Base-by-base conservation (phyloP, 2,888 invertebrate species). In the Diogma glabrata region DNA sequence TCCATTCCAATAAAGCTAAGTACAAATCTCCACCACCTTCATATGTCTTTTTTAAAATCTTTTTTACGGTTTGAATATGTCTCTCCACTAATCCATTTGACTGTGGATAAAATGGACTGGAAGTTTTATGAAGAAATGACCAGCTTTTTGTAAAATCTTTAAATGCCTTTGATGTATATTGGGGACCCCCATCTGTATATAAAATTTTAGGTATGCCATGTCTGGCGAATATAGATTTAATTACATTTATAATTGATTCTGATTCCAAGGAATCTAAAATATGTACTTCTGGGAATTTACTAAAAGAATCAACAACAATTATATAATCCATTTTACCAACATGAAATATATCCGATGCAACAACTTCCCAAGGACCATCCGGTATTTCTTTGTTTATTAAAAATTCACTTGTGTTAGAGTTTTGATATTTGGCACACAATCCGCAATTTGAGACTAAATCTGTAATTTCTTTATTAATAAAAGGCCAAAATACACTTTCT, bases 41-140 rank as follows among this genome's bases (percentile, higher is more conserved):
- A 7, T 17, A 16, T n/a, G 4, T 17, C 17, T 53, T 28, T 50
- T 28, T 50, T 40, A 33, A 33, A 12, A 26, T 53, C 50, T 12
- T 49, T 48, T 55, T 54, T 20, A 56, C 47, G 5, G 52, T 55
- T 36, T 55, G 52, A 28, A 56, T 50, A 22, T 54, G 52, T 36
- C 57, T 47, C 51, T 57, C 55, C n/a, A 55, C 53, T 17, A 57
- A 46, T 9, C 57, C 57, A 47, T 58, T 58, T 14, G 57, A 57
- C 46, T 55, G 53, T n/a, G 55, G 52, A 12, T 55, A 33, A 40
- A 54, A 54, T 19, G 57, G 56, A 50, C 52, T 56, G 3, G 56
- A 53, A 8, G 54, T 55, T 10, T 52, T 52, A 33, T 56, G 57
- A 9, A 54, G 22, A 40, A 56, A 54, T 16, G 52, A 36, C 55